Evolutionary conservation across 2,888 invertebrate genomes (phyloP).

Genomic region (Philhelius pedissequus): DNA sequence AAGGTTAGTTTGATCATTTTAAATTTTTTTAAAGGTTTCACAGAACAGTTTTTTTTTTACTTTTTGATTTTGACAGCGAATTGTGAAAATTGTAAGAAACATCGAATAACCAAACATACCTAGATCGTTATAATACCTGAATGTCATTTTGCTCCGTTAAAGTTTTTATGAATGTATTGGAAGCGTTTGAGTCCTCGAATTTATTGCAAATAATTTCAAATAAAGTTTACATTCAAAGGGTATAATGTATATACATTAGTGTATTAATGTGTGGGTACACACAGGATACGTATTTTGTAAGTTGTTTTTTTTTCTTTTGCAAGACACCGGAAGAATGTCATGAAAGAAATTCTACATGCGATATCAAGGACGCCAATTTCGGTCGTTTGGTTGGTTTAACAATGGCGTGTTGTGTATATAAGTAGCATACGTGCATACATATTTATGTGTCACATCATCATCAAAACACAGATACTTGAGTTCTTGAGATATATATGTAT

Average conservation of each 20-base stretch:
- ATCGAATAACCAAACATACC: too few relatives aligned
- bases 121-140: conserved; percentile 48
- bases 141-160: conserved; percentile 34
- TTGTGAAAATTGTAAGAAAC: too few relatives aligned
- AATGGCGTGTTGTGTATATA: conserved; percentile 35
- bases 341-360: conserved; percentile 31
- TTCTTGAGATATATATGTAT: neutral
- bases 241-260: too few relatives aligned
- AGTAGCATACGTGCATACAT: neutral
- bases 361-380: conserved; percentile 29
- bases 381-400: conserved; percentile 17
- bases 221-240: neutral
- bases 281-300: conserved; percentile 16
- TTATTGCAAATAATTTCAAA: neutral
- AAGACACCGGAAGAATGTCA: conserved; percentile 29
- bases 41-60: too few relatives aligned
- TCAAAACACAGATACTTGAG: neutral
- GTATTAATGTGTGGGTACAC: neutral
- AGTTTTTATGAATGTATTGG: conserved; percentile 31
- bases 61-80: too few relatives aligned
- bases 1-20: too few relatives aligned
- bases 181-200: conserved; percentile 37
- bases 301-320: neutral
- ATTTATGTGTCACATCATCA: neutral
- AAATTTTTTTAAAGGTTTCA: too few relatives aligned